These are phyloP conservation scores for Orthosia gracilis DNA, from an alignment of 2,888 invertebrate species.

Conservation along the genomic window DNA sequence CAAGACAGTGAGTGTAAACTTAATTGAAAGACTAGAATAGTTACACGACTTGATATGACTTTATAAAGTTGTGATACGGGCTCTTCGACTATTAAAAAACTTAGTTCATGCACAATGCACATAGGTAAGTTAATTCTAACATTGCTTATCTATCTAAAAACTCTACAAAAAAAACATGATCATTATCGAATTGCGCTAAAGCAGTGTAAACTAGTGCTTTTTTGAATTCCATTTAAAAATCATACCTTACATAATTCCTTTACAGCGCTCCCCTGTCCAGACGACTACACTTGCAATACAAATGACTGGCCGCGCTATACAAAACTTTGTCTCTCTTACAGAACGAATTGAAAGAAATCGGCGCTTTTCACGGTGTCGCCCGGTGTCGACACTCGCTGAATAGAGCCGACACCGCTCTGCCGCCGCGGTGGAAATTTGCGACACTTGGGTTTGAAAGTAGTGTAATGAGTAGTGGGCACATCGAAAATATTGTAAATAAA, in stretches of 20 bases:
- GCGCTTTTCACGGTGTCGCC: constrained; percentile 23
- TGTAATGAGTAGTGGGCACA: neutral
- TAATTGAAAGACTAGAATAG: too few relatives aligned
- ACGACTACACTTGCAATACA: constrained; percentile 37
- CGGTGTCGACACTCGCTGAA: constrained; percentile 42
- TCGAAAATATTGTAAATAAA: neutral
- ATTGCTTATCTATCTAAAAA: too few relatives aligned
- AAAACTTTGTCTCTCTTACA: constrained; percentile 45
- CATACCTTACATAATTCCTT: constrained; percentile 2
- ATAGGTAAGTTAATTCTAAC: too few relatives aligned
- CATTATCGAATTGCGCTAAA: too few relatives aligned
- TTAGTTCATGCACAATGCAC: too few relatives aligned
- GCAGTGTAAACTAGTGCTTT: too few relatives aligned
- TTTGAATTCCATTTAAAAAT: too few relatives aligned
- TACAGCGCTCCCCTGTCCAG: constrained; percentile 25
- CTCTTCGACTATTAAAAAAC: too few relatives aligned
- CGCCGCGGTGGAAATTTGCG: constrained; percentile 31
- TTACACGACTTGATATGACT: too few relatives aligned
- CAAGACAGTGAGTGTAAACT: too few relatives aligned
- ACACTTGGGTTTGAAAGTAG: constrained; percentile 19
- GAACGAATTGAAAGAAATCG: constrained; percentile 65
- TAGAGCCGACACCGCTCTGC: constrained; percentile 35
- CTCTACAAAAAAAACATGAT: too few relatives aligned
- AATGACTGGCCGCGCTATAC: constrained; percentile 50
- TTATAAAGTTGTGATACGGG: too few relatives aligned